Evolutionary conservation across 2,888 invertebrate species (phyloP), one percentile per base, ranked within the genome.

Genomic region (Drosophila imparisetae): DNA sequence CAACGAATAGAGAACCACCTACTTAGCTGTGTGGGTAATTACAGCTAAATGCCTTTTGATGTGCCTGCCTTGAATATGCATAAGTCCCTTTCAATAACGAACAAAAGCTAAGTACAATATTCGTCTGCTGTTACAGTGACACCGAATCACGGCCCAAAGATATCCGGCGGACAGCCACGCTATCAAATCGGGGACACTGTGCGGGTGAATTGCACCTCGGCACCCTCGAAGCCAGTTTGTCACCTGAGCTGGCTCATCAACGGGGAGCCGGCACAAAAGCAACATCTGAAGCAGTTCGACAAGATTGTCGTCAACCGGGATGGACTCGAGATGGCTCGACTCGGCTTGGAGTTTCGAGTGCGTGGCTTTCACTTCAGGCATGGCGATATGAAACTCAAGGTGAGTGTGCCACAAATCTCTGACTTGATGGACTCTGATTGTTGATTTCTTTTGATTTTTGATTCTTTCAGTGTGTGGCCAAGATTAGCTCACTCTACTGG

Each of bases 221-320:
- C 96, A 18, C 94, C 95, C 81, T 97, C 97, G 50, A 95, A 96
- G 90, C 97, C 97, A 1, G 96, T 96, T 4, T 97, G 97, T 34
- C 95, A 95, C 83, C 95, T 97, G 45, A 95, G 95, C 82, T 97
- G 97, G 97, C 96, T 96, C 93, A 96, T 97, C 92, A 97, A 97
- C 92, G 97, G 96, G 11, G 96, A 97, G 89, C 96, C 96, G 75
- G 95, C 95, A 4, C 95, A 95, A 30, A 83, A 94, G 6, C 87
- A 91, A 10, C 93, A 94, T 18, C 92, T 95, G 49, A 91, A 92
- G 66, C 93, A 94, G 34, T 95, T 94, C 18, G 94, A 94, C 75
- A 94, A 93, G 57, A 92, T 94, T 45, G 92, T 94, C 49, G 93
- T 94, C 7, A 95, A 94, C 50, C 93, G 94, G 4, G 95, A 95